Evolutionary conservation across 2,113 vertebrate species (phyloP).

Genomic region (Phalacrocorax brasilianus): DNA sequence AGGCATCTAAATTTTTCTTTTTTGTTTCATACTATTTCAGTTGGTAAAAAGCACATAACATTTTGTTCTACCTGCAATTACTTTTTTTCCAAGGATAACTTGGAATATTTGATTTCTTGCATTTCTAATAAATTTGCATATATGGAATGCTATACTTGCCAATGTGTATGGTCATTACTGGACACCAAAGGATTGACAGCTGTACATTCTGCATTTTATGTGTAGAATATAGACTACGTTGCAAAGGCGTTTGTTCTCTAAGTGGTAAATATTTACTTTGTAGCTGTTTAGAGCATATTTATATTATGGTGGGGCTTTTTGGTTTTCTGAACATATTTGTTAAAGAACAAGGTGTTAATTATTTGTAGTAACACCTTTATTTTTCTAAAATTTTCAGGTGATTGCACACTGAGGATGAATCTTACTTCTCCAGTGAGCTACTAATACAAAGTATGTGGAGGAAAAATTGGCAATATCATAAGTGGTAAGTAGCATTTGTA

Average conservation of each 20-base stretch:
- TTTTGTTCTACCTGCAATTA: neutral
- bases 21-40: neutral
- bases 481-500: slow-evolving; percentile 11
- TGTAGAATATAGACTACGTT: neutral
- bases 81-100: neutral
- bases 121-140: neutral
- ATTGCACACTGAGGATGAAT: slow-evolving; percentile 38
- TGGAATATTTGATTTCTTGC: neutral
- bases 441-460: slow-evolving; percentile 24
- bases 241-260: neutral
- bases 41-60: neutral
- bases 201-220: neutral
- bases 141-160: neutral
- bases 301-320: neutral
- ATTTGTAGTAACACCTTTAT: neutral
- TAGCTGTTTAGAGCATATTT: neutral
- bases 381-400: slow-evolving; percentile 52
- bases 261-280: neutral
- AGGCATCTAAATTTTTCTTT: neutral
- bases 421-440: slow-evolving; percentile 13
- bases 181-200: accelerated
- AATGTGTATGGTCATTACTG: neutral
- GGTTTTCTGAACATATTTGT: neutral
- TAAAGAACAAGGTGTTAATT: neutral
- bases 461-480: slow-evolving; percentile 21